These are phyloP conservation scores for Leptocoma aspasia DNA, from an alignment of 2,113 vertebrate species.

Conservation along the genomic window DNA sequence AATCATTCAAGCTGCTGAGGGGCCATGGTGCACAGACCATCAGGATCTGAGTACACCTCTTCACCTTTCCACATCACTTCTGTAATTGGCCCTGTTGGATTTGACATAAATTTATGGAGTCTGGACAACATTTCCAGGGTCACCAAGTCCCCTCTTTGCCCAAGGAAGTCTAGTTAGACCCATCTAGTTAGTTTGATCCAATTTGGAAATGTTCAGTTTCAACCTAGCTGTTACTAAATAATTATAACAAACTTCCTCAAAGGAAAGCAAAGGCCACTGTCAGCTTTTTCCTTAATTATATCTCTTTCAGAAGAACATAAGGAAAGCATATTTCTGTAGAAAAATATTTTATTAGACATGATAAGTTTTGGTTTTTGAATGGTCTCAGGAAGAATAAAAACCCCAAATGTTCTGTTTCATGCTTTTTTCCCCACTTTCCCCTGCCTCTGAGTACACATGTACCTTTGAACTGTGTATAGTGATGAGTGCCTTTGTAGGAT, in stretches of 20 bases:
- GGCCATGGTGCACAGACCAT: rapidly evolving
- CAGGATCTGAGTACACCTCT: not conserved
- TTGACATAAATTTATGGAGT: not conserved
- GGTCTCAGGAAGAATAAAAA: not conserved
- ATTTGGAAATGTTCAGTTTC: not conserved
- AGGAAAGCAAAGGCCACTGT: not conserved
- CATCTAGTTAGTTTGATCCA: not conserved
- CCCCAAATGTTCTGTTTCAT: not conserved
- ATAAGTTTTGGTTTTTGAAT: not conserved
- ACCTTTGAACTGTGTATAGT: not conserved
- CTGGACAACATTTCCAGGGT: not conserved
- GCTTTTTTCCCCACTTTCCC: rapidly evolving
- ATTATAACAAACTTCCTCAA: not conserved
- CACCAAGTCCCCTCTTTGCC: not conserved
- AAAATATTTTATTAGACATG: not conserved
- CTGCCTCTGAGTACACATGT: not conserved
- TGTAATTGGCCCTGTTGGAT: not conserved
- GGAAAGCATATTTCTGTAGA: not conserved
- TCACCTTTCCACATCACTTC: not conserved
- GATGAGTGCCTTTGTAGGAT: not conserved
- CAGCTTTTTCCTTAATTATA: not conserved
- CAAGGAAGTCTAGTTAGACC: not conserved
- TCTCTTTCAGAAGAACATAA: not conserved
- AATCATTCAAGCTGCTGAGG: not conserved
- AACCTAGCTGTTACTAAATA: not conserved